Conservation (phyloP, 2,113 vertebrate genomes). For the Symphodus melops region DNA sequence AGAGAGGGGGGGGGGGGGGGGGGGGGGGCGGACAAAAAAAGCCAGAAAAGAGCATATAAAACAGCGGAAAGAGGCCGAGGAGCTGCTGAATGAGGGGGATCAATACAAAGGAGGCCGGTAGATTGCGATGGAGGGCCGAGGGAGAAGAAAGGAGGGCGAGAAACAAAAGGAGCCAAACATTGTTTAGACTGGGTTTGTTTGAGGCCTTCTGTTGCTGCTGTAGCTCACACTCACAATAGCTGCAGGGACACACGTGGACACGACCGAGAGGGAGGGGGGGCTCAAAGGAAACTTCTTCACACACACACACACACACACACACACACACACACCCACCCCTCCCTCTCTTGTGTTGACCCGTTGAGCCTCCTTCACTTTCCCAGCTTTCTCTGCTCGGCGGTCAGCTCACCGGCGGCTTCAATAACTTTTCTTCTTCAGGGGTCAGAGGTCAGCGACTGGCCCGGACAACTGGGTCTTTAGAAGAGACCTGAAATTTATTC, state of each 20-base stretch:
- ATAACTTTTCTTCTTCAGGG: conserved; percentile 68
- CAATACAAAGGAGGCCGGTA: conserved; percentile 60
- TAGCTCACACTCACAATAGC: conserved; percentile 66
- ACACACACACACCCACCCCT: conserved; percentile 24
- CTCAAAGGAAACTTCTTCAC: conserved; percentile 63
- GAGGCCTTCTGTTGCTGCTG: conserved; percentile 65
- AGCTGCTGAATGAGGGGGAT: conserved; percentile 61
- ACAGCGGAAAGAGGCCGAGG: conserved; percentile 65
- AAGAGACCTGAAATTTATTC: conserved; percentile 71
- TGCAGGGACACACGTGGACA: conserved; percentile 72
- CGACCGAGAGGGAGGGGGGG: conserved; percentile 33
- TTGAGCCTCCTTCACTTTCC: conserved; percentile 76
- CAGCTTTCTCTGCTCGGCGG: conserved; percentile 71
- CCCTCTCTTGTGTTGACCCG: conserved; percentile 57
- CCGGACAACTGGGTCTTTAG: conserved; percentile 71
- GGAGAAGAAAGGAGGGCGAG: conserved; percentile 65
- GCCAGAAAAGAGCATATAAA: conserved; percentile 70
- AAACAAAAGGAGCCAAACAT: conserved; percentile 76
- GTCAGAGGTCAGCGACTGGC: conserved; percentile 75
- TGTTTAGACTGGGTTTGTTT: conserved; percentile 69
- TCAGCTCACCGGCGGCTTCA: conserved; percentile 60
- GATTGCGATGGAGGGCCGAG: conserved; percentile 62
- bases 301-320: conserved; percentile 44
- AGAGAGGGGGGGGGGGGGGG: not conserved
- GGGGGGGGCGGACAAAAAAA: conserved; percentile 6